A percentile compares a stretch with the other conserved stretches of the same genome.
phyloP scores from a whole-genome alignment of 2,113 vertebrate species.

The Hucho hucho region DNA sequence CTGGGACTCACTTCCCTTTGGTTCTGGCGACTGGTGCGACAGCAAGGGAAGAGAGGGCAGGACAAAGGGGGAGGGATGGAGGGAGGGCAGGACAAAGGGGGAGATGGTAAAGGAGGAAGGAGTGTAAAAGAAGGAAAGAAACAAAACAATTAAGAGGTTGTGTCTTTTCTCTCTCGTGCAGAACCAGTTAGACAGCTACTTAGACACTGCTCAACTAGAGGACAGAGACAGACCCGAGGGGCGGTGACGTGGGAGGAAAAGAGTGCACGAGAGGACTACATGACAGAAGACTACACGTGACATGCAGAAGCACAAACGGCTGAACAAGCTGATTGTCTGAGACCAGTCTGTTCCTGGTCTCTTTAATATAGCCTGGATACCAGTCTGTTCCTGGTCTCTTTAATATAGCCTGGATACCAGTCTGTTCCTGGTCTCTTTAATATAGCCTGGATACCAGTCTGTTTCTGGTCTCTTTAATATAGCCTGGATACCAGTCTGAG shows the following conservation, averaged over 20 bases:
- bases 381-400: no score
- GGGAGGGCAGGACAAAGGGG: conserved; percentile 36
- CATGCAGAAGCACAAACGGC: neutral
- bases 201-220: no score
- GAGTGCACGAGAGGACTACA: neutral
- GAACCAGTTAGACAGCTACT: neutral
- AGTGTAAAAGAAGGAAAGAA: conserved; percentile 29
- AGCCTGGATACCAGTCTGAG: no score
- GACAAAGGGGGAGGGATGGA: conserved; percentile 45
- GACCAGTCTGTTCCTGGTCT: no score
- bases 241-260: neutral
- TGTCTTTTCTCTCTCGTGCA: neutral
- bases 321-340: no score
- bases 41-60: conserved; percentile 53
- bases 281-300: neutral
- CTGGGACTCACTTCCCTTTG: conserved; percentile 77
- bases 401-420: no score
- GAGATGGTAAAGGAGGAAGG: neutral
- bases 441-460: no score
- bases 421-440: no score
- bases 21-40: conserved; percentile 77
- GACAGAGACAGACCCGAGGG: no score
- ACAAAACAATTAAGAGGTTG: conserved; percentile 16
- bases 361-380: no score
- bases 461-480: no score